Base-by-base conservation (phyloP, 23 tunicate genomes). In the Ciona savignyi region DNA sequence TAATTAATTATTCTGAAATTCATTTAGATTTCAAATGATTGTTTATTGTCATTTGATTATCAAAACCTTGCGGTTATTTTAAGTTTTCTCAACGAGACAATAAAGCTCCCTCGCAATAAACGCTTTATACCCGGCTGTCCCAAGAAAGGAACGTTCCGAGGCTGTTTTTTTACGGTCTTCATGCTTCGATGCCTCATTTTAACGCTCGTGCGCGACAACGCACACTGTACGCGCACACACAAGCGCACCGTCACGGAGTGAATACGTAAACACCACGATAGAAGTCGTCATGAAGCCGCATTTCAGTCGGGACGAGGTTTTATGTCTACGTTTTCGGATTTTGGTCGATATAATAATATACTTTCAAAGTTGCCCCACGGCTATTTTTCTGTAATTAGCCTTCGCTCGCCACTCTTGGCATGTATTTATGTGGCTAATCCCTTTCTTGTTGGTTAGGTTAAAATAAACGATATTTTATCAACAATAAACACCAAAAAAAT, bases 201-300 rank as follows among this genome's bases (percentile, higher is more conserved):
- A 42, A 42, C 56, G 56, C 56, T 42, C 56, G 15, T 6, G 56
- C 56, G 56, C 56, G 56, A 42, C 56, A 42, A 15, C 56, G 56
- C 15, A 42, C 56, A 42, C 15, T 42, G 56, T 42, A 42, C 15
- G 56, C 15, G 56, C 56, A 42, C 56, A 42, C 56, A 42, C 56
- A 42, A 42, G 56, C 56, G 9, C 15, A 15, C 56, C 56, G 56
- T 42, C 56, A 42, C 56, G 56, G 56, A 42, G 11, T 42, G 56
- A 42, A 42, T 42, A 42, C 56, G 56, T 42, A 42, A 42, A 42
- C 56, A 42, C 56, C 9, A 42, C 56, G 56, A 42, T 42, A 42
- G 56, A 42, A 42, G 56, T 42, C 56, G 56, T 42, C 56, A 42
- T 42, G 56, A 42, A 42, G 15, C 56, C 56, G 56, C 56, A 42